Evolutionary conservation across 1,140 invertebrate genomes (phyloP).

Genomic region (Platorchestia sp.): DNA sequence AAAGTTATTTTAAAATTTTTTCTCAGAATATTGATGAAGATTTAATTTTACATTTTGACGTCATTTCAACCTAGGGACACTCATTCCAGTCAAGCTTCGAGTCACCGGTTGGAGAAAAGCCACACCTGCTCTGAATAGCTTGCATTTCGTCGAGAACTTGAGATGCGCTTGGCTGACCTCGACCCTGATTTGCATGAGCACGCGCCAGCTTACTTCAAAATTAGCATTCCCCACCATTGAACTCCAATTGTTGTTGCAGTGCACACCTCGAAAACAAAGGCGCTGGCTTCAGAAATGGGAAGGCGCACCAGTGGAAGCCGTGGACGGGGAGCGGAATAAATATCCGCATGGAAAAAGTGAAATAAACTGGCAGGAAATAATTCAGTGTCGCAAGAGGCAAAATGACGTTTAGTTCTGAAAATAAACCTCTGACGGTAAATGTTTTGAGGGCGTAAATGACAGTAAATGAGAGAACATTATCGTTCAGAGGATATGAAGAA

Average conservation of each 20-base stretch:
- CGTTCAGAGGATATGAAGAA: not conserved
- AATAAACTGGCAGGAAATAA: not conserved
- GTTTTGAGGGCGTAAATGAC: not conserved
- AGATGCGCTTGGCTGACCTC: constrained; percentile 19
- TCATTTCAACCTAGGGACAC: not conserved
- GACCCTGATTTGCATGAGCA: constrained; percentile 41
- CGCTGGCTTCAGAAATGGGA: not conserved
- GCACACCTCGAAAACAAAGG: not conserved
- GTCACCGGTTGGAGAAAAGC: not conserved
- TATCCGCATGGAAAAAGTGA: not conserved
- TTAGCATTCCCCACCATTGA: constrained; percentile 37
- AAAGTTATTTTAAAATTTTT: too few relatives aligned
- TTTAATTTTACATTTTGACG: not conserved
- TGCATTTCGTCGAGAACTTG: not conserved
- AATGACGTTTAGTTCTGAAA: not conserved
- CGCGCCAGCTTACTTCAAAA: not conserved
- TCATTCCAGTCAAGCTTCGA: not conserved
- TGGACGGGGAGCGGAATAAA: not conserved
- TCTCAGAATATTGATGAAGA: not conserved
- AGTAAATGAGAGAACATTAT: not conserved
- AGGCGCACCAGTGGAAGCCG: not conserved
- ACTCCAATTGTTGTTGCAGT: not conserved
- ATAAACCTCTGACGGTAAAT: not conserved
- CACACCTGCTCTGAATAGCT: not conserved
- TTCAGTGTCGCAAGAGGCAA: not conserved